These are phyloP conservation scores for Xiphias gladius DNA, from an alignment of 2,113 vertebrate genomes.

Conservation along the genomic window DNA sequence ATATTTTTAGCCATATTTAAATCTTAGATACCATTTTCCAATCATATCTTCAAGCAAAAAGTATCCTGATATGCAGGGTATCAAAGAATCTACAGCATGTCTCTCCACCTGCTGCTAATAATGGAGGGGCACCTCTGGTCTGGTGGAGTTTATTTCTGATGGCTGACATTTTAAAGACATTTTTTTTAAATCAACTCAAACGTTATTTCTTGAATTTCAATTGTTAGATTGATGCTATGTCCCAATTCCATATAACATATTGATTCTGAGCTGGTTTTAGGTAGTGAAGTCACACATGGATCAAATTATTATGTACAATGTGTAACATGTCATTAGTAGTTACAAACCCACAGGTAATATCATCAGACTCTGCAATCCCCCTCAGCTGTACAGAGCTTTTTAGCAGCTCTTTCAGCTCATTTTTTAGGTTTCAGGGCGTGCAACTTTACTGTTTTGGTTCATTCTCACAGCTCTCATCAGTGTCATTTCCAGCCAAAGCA, in stretches of 20 bases:
- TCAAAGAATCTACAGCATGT: slow-evolving; percentile 25
- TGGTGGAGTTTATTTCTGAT: background rate
- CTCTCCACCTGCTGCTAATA: slow-evolving; percentile 63
- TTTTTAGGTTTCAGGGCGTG: too few species aligned
- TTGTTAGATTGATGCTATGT: background rate
- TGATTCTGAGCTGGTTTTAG: background rate
- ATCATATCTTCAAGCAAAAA: background rate
- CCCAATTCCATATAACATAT: background rate
- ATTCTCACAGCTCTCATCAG: too few species aligned
- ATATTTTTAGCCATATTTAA: slow-evolving; percentile 12
- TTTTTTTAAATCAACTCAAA: too few species aligned
- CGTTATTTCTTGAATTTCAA: background rate
- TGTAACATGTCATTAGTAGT: background rate
- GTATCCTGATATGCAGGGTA: background rate
- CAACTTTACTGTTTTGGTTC: too few species aligned
- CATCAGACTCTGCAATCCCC: too few species aligned
- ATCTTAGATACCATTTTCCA: background rate
- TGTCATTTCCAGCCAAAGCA: too few species aligned
- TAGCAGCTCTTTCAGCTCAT: background rate
- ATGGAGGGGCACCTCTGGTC: background rate
- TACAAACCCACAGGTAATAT: too few species aligned
- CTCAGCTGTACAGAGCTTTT: background rate
- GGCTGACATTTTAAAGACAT: background rate
- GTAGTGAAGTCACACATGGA: background rate
- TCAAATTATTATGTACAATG: background rate